Conservation (phyloP, 2,888 invertebrate genomes). For the Linhomoeus sp. region DNA sequence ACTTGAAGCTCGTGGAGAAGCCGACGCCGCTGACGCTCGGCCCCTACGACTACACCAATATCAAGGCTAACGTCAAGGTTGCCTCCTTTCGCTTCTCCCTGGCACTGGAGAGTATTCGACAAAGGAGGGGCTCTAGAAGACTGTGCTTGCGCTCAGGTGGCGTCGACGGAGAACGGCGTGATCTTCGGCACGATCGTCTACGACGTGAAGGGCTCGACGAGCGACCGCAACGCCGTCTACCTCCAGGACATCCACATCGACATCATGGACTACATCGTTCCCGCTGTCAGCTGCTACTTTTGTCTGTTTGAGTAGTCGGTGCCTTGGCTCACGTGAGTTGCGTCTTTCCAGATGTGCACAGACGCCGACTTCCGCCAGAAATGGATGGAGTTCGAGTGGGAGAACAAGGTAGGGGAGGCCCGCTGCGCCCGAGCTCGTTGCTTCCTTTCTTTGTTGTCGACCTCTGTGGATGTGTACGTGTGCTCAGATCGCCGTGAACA, state of each 20-base stretch:
- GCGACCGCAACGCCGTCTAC: slow-evolving; percentile 88
- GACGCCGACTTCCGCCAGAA: slow-evolving; percentile 93
- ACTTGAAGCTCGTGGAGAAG: slow-evolving; percentile 90
- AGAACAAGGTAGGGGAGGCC: slow-evolving; percentile 59
- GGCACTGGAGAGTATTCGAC: too few species aligned
- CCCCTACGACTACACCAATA: slow-evolving; percentile 88
- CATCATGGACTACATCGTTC: slow-evolving; percentile 69
- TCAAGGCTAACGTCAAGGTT: slow-evolving; percentile 84
- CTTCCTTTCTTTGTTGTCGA: not conserved
- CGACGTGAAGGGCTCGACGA: slow-evolving; percentile 74
- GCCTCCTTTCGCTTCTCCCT: too few species aligned
- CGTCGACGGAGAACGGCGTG: slow-evolving; percentile 96
- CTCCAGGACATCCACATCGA: slow-evolving; percentile 98
- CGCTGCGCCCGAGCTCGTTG: not conserved
- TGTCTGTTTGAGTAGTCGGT: too few species aligned
- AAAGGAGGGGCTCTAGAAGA: too few species aligned
- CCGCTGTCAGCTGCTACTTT: slow-evolving; percentile 18
- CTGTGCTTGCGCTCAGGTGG: slow-evolving; percentile 39
- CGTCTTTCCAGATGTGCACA: slow-evolving; percentile 45
- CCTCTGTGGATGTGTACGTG: not conserved
- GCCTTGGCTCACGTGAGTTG: too few species aligned
- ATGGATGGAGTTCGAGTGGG: slow-evolving; percentile 99
- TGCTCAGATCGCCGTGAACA: slow-evolving; percentile 58
- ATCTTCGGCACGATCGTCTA: slow-evolving; percentile 99
- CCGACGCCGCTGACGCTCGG: slow-evolving; percentile 85